Evolutionary conservation across 1,140 invertebrate genomes (phyloP).

Genomic region (Sinella curviseta): DNA sequence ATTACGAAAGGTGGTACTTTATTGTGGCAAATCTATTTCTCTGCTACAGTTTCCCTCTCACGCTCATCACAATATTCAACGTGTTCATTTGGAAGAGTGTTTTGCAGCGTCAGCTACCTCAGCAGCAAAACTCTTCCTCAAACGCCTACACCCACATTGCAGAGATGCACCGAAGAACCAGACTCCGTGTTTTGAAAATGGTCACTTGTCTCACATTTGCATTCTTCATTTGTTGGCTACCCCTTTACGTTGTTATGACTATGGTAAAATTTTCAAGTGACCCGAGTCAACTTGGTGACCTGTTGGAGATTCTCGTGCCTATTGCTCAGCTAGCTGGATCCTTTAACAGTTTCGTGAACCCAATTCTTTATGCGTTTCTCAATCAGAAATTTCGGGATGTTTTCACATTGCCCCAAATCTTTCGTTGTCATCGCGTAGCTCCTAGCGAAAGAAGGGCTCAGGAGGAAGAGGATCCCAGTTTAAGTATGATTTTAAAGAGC

Average conservation of each 20-base stretch:
- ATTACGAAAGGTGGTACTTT: too few relatives aligned
- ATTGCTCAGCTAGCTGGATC: constrained; percentile 68
- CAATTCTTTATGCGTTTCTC: background rate
- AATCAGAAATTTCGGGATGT: background rate
- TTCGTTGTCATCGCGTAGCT: too few relatives aligned
- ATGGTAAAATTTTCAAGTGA: constrained; percentile 56
- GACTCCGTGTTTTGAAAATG: constrained; percentile 65
- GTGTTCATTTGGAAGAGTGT: constrained; percentile 62
- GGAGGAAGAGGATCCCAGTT: too few relatives aligned
- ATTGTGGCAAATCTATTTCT: too few relatives aligned
- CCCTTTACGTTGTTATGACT: constrained; percentile 62
- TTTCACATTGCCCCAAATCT: too few relatives aligned
- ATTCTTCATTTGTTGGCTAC: constrained; percentile 68
- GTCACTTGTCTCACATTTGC: constrained; percentile 64
- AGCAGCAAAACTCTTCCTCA: constrained; percentile 35
- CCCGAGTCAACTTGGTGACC: constrained; percentile 35
- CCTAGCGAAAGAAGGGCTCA: too few relatives aligned
- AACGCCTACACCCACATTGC: constrained; percentile 27
- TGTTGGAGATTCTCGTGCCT: constrained; percentile 58
- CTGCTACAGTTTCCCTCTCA: constrained; percentile 60
- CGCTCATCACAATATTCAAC: constrained; percentile 59
- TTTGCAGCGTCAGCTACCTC: constrained; percentile 54
- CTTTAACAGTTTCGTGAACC: constrained; percentile 56
- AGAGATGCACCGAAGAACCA: constrained; percentile 41
- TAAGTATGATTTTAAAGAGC: too few relatives aligned